Percentiles rank a stretch among this genome's conserved stretches.
phyloP scores from a whole-genome alignment of 2,113 vertebrate species.

The Pica pica region DNA sequence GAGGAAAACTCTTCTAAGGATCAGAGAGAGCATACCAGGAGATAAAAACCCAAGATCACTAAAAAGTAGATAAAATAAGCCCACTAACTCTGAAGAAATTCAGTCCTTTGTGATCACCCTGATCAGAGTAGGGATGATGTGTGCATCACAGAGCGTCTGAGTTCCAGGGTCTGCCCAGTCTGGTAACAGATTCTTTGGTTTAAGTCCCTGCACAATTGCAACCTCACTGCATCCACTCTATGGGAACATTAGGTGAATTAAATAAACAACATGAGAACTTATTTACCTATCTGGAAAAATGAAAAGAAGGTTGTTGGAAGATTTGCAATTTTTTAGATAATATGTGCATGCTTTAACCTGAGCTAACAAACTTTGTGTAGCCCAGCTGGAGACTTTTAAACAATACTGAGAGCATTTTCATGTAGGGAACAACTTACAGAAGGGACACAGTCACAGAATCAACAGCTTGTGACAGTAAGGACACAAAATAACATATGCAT shows the following conservation, averaged over 20 bases:
- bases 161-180: background rate
- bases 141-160: background rate
- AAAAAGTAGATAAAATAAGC: background rate
- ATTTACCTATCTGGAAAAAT: background rate
- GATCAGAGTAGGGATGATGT: background rate
- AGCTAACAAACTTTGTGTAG: background rate
- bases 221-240: background rate
- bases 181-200: background rate
- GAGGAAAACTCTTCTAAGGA: background rate
- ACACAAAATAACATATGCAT: background rate
- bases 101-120: background rate
- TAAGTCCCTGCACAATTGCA: background rate
- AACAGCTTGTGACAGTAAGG: background rate
- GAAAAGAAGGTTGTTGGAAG: background rate
- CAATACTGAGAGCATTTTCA: background rate
- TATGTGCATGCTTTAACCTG: background rate
- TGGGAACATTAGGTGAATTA: background rate
- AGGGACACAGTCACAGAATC: background rate
- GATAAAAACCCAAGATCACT: background rate
- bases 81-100: background rate
- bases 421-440: background rate
- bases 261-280: background rate
- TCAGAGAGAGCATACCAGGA: background rate
- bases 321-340: background rate
- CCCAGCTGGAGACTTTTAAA: background rate